Conservation (phyloP, 2,113 vertebrate genomes). For the Hemicordylus capensis region DNA sequence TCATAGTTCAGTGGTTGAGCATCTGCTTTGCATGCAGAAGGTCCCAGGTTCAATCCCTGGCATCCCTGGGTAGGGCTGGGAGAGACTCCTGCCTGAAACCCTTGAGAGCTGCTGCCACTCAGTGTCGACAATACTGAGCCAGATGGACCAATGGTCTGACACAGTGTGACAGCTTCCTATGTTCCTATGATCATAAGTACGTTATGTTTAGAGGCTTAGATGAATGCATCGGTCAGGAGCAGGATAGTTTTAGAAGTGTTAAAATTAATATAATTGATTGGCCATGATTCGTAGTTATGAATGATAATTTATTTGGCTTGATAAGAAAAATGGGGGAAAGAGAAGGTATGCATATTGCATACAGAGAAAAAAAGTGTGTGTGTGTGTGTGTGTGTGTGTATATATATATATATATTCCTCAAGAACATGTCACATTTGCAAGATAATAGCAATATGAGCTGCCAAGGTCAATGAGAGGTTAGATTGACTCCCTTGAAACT, state of each 20-base stretch:
- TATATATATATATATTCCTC: too few relatives aligned
- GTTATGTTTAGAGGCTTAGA: not conserved
- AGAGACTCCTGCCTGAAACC: too few relatives aligned
- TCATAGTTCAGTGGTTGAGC: too few relatives aligned
- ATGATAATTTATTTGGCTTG: not conserved
- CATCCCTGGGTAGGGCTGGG: too few relatives aligned
- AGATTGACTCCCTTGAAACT: conserved; percentile 52
- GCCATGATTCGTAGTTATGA: not conserved
- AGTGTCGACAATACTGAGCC: too few relatives aligned
- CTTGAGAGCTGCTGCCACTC: too few relatives aligned
- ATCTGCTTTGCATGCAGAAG: too few relatives aligned
- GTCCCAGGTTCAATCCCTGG: too few relatives aligned
- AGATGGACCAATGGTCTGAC: too few relatives aligned
- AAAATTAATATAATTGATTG: not conserved
- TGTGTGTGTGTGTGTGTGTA: too few relatives aligned
- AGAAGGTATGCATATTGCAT: conserved; percentile 10
- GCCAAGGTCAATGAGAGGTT: conserved; percentile 64
- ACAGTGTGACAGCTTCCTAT: not conserved
- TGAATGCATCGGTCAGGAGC: not conserved
- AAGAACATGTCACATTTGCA: conserved; percentile 60
- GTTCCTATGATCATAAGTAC: not conserved
- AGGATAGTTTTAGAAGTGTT: not conserved
- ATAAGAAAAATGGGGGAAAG: conserved; percentile 39
- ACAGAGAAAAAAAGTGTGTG: conserved; percentile 40
- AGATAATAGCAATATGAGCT: conserved; percentile 47